Conservation (phyloP, 2,113 vertebrate genomes). For the Sinosuthora webbiana region DNA sequence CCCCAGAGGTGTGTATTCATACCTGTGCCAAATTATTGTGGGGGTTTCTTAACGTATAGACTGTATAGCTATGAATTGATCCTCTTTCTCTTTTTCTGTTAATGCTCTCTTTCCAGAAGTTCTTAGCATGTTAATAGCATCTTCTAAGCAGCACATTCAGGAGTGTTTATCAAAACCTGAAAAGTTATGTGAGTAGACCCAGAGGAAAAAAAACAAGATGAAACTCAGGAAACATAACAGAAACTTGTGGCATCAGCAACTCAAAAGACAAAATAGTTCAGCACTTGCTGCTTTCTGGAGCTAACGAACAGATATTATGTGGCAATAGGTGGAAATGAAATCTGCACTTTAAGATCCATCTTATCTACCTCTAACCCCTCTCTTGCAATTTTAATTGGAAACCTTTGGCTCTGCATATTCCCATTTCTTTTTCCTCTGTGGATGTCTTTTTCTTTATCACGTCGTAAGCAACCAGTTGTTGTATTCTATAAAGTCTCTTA, state of each 20-base stretch:
- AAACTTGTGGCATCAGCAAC: not conserved
- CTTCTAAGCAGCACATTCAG: not conserved
- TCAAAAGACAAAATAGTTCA: not conserved
- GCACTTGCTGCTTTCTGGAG: not conserved
- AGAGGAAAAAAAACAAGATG: not conserved
- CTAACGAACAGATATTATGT: not conserved
- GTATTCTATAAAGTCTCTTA: not conserved
- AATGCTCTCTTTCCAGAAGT: not conserved
- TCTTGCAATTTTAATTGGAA: not conserved
- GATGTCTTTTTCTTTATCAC: not conserved
- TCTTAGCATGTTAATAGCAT: not conserved
- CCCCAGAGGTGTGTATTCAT: fast-evolving
- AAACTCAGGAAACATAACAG: not conserved
- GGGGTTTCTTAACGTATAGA: not conserved
- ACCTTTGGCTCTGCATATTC: not conserved
- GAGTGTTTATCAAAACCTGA: not conserved
- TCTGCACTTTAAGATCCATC: not conserved
- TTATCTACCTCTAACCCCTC: not conserved
- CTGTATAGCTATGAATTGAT: not conserved
- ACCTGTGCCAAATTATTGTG: not conserved
- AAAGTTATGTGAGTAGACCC: not conserved
- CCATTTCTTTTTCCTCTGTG: not conserved
- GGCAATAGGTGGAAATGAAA: not conserved
- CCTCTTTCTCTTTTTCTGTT: not conserved
- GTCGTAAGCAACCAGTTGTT: not conserved